A percentile compares a stretch with the other conserved stretches of the same genome.
phyloP scores from a whole-genome alignment of 1,140 invertebrate genomes.

The Phenacoccus solenopsis region DNA sequence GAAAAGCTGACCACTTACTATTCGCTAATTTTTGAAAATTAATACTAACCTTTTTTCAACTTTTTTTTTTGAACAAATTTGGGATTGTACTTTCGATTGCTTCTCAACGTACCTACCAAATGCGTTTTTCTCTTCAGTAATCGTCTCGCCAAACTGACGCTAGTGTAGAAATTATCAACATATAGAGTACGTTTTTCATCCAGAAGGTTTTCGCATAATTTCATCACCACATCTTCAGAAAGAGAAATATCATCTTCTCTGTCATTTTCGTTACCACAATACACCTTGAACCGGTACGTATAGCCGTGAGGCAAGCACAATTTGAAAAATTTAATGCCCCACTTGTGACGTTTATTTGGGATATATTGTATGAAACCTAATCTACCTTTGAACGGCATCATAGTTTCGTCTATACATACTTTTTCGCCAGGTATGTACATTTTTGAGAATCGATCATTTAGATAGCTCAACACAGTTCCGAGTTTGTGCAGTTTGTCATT shows the following conservation, averaged over 20 bases:
- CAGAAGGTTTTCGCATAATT: conserved; percentile 12
- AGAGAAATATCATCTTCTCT: conserved; percentile 16
- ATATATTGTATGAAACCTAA: conserved; percentile 34
- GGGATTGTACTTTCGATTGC: conserved; percentile 26
- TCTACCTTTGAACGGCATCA: conserved; percentile 33
- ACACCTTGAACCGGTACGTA: conserved; percentile 28
- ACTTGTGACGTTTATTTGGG: conserved; percentile 32
- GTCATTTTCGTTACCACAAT: conserved; percentile 25
- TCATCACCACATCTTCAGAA: background rate
- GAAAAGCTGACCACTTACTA: background rate
- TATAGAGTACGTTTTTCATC: background rate
- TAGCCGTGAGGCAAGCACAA: conserved; percentile 29
- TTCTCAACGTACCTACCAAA: conserved; percentile 24
- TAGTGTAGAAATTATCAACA: conserved; percentile 24
- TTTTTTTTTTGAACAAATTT: conserved; percentile 22
- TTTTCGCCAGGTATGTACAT: conserved; percentile 26
- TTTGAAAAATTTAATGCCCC: conserved; percentile 34
- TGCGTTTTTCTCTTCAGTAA: conserved; percentile 24
- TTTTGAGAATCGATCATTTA: conserved; percentile 23
- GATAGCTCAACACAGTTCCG: conserved; percentile 18
- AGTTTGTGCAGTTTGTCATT: conserved; percentile 28
- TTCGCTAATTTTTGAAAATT: background rate
- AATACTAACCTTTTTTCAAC: conserved; percentile 23
- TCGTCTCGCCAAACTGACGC: conserved; percentile 24
- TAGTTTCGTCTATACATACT: conserved; percentile 34